Evolutionary conservation across 2,113 vertebrate species (phyloP), one percentile per base, ranked within the genome.

Genomic region (Aythya baeri): DNA sequence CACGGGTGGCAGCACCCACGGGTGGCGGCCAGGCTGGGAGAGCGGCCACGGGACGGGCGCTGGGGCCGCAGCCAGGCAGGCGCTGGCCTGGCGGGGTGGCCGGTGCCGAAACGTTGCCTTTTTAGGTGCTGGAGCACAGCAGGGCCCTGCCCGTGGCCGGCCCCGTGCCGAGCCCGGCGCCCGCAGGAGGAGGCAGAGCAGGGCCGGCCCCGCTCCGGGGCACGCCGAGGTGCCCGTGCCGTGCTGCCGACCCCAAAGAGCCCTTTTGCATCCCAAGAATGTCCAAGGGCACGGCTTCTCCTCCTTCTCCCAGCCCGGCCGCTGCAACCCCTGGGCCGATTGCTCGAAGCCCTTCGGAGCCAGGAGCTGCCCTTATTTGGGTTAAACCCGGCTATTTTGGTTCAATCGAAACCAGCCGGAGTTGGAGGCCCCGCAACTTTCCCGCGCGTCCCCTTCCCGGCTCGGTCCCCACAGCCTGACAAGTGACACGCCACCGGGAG

Each of bases 81-180:
- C 17, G 2, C 65, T 76, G 87, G 86, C 86, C 78, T 7, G 5
- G 3, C 6, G 78, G 89, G 90, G 67, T 1, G 4, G 54, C 73
- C 76, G 76, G 88, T 83, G 62, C 49, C 63, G 82, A 83, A 95
- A 97, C 66, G 94, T 97, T 98, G 97, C 98, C 98, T 98, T 98
- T 98, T 98, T 98, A 98, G 98, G 98, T 90, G 74, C 95, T 96
- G 76, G 91, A 97, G 86, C 73, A 43, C 83, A n/a, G 68, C 68
- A 18, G 17, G 71, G 88, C 91, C 61, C 61, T 88, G 94, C 68
- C 52, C 38, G 65, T 34, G 43, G 91, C 61, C 29, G 0, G 91
- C 86, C 46, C 26, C 0, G 32, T 81, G 94, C 86, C 0, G 17
- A 96, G 80, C 59, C 86, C 34, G 73, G 76, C 0, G 6, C 46